Conservation (phyloP, 2,888 invertebrate species). For the Macrosiphum euphorbiae region DNA sequence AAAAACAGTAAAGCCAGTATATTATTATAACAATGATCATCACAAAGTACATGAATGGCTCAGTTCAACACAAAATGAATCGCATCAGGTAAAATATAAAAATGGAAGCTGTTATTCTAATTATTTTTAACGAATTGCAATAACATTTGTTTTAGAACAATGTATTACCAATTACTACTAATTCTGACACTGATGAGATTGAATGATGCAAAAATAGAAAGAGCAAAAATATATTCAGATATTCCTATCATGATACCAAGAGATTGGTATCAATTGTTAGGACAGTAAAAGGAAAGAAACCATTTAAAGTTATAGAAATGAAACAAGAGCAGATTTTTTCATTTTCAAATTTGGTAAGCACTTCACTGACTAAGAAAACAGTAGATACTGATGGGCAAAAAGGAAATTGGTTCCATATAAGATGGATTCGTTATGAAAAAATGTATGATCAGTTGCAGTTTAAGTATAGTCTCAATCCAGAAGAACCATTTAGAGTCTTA, state of each 20-base stretch:
- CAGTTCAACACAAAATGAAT: too few relatives aligned
- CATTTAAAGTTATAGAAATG: background rate
- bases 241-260: background rate
- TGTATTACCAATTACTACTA: too few relatives aligned
- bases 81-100: too few relatives aligned
- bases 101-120: too few relatives aligned
- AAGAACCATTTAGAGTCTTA: too few relatives aligned
- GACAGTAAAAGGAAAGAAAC: background rate
- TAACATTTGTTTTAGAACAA: too few relatives aligned
- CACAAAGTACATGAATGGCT: too few relatives aligned
- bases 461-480: background rate
- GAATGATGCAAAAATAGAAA: background rate
- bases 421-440: conserved; percentile 30
- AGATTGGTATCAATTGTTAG: background rate
- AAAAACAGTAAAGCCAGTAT: too few relatives aligned
- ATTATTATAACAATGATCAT: too few relatives aligned
- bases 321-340: conserved; percentile 21
- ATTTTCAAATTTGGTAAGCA: conserved; percentile 33
- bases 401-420: conserved; percentile 2
- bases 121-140: too few relatives aligned
- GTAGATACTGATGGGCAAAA: conserved; percentile 24
- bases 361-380: conserved; percentile 16
- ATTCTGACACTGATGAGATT: too few relatives aligned
- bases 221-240: background rate
- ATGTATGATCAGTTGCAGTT: background rate